Evolutionary conservation across 2,113 vertebrate genomes (phyloP).

Genomic region (Saguinus midas): DNA sequence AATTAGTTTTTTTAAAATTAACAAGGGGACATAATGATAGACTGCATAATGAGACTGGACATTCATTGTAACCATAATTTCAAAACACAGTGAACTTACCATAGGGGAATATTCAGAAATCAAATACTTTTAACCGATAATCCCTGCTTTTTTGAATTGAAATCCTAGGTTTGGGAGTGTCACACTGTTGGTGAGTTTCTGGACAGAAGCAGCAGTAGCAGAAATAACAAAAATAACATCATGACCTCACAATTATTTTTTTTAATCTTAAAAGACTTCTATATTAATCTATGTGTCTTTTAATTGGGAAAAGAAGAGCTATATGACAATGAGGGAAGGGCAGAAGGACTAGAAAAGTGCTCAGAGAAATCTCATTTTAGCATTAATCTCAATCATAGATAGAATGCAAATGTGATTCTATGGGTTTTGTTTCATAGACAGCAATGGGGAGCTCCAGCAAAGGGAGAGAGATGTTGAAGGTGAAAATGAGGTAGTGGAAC

Average conservation of each 20-base stretch:
- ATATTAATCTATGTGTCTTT: neutral
- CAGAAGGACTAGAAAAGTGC: neutral
- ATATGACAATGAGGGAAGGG: neutral
- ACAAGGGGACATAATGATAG: neutral
- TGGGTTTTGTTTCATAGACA: neutral
- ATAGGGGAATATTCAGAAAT: neutral
- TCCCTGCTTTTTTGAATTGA: neutral
- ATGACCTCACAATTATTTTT: neutral
- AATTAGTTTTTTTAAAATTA: slow-evolving; percentile 35
- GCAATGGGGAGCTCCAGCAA: neutral
- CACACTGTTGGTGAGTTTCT: neutral
- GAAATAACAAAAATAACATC: neutral
- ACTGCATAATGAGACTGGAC: neutral
- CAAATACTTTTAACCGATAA: neutral
- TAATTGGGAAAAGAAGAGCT: neutral
- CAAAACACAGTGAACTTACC: neutral
- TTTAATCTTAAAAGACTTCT: neutral
- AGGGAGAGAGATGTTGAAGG: neutral
- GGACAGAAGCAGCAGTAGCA: neutral
- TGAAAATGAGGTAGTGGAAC: neutral
- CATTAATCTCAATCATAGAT: neutral
- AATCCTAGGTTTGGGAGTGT: too few species aligned
- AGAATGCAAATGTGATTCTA: neutral
- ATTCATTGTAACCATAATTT: neutral
- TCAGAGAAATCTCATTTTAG: neutral